Conservation (phyloP, 2,797 vertebrate species). For the Leucoraja ocellata region DNA sequence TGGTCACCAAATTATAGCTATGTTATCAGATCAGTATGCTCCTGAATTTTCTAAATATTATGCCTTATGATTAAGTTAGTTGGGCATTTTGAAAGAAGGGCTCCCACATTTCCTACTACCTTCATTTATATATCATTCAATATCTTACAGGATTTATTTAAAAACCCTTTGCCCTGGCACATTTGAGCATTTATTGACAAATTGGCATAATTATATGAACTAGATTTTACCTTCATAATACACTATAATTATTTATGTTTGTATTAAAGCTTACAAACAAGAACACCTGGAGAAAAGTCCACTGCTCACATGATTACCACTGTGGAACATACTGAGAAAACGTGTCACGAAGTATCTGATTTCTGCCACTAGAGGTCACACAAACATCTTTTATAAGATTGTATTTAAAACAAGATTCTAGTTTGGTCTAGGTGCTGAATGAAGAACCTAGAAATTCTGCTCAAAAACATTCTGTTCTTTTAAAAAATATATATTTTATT, state of each 20-base stretch:
- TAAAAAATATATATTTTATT: too few species aligned
- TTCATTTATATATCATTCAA: background rate
- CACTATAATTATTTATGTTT: background rate
- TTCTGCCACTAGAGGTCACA: conserved; percentile 8
- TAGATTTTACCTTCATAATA: background rate
- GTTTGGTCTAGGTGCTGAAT: background rate
- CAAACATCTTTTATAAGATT: background rate
- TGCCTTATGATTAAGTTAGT: background rate
- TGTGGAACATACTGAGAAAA: background rate
- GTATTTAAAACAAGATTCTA: background rate
- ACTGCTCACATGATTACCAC: background rate
- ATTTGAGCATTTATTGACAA: background rate
- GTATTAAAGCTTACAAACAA: background rate
- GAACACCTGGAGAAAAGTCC: background rate
- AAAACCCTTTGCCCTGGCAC: background rate
- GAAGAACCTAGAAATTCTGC: background rate
- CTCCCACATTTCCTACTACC: background rate
- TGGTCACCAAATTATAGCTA: background rate
- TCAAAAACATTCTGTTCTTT: background rate
- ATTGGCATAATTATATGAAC: background rate
- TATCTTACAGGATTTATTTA: background rate
- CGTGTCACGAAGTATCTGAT: background rate
- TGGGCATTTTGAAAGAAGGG: background rate
- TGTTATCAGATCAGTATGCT: background rate
- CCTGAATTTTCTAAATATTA: background rate